Evolutionary conservation across 2,888 invertebrate genomes (phyloP), one percentile per base, ranked within the genome.

Genomic region (Malthinus flaveolus): DNA sequence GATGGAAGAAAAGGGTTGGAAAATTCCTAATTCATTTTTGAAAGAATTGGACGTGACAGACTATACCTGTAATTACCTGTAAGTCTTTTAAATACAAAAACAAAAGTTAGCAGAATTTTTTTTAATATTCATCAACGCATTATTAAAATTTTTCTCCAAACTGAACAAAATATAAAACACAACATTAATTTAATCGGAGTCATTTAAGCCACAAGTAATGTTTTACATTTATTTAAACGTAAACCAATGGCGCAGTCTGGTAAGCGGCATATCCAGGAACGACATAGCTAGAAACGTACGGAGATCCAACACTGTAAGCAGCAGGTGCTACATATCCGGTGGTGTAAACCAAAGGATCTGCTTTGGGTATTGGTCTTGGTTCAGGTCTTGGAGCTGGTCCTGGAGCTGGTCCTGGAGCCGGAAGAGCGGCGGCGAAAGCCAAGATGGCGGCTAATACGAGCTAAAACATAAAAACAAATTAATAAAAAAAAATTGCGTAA

Each of bases 351-450:
- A 11, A 12, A 1, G 57, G 59, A 31, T 44, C 23, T 7, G 52
- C 33, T 32, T 10, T 51, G 32, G 31, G 55, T 35, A 44, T 50
- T 71, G 69, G 4, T 75, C 11, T 51, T 33, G 31, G 55, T 35
- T 37, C 51, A 70, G 69, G 4, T 75, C 73, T 56, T 72, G 76
- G 64, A 73, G 76, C 61, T 71, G 72, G 67, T 74, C 73, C 64
- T 72, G 73, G 9, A 74, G 74, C 66, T 74, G 78, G 63, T 74
- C 23, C 59, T 11, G 65, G 55, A n/a, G 35, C 37, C 12, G 85
- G 75, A 69, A 78, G 75, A 61, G 84, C 80, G 71, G 81, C 65
- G 59, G 81, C 75, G 66, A 84, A 8, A 51, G 82, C 79, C 71
- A 82, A 49, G 15, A 82, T 65, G 51, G 79, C 78, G 64, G 81